Conservation (phyloP, 2,888 invertebrate genomes). For the Callinectes sapidus region DNA sequence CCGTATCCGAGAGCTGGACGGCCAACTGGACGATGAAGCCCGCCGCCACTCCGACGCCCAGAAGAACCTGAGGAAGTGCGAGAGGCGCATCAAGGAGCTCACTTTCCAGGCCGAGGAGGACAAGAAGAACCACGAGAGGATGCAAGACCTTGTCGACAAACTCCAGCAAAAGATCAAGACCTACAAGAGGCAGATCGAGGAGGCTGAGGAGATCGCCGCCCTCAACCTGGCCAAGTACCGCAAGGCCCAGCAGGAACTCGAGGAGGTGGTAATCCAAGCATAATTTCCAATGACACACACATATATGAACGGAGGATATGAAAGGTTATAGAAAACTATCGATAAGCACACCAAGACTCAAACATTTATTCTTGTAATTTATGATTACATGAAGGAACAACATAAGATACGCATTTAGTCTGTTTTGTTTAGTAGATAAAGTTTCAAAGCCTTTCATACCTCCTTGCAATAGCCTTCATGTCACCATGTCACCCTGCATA, state of each 20-base stretch:
- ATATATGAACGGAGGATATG: neutral
- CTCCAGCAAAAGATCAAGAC: conserved; percentile 99
- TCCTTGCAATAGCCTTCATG: neutral
- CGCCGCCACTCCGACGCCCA: conserved; percentile 79
- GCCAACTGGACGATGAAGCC: conserved; percentile 78
- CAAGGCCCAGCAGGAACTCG: conserved; percentile 83
- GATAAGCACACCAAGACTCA: neutral
- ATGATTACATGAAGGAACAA: neutral
- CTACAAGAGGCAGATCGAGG: conserved; percentile 80
- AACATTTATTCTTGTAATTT: neutral
- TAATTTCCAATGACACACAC: neutral
- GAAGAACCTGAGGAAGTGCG: conserved; percentile 79
- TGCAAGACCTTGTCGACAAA: conserved; percentile 99
- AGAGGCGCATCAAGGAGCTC: conserved; percentile 78
- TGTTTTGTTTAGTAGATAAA: neutral
- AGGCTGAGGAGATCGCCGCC: conserved; percentile 93
- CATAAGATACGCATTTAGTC: neutral
- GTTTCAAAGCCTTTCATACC: neutral
- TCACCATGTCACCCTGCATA: neutral
- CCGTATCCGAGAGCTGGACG: conserved; percentile 72
- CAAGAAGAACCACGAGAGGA: conserved; percentile 99
- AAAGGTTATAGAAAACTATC: neutral
- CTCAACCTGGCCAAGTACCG: conserved; percentile 97
- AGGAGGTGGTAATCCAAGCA: conserved; percentile 82
- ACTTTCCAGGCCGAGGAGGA: conserved; percentile 90